Percentiles rank a stretch among this genome's conserved stretches.
Evolutionary conservation across 2,888 invertebrate species (phyloP).

Genomic region (Campopleginae sp.): DNA sequence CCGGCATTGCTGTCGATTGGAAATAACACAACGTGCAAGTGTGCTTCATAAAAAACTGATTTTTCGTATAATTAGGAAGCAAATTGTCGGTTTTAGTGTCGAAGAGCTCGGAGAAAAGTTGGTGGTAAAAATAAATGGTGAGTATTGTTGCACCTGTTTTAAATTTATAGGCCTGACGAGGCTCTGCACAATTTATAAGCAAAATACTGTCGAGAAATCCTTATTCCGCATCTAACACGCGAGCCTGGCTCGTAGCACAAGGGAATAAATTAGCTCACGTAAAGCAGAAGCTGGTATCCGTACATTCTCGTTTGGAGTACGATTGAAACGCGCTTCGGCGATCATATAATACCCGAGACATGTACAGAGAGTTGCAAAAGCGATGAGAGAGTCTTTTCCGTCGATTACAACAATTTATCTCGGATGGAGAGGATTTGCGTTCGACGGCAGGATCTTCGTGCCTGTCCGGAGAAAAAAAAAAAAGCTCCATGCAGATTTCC

Average conservation of each 20-base stretch:
- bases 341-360: constrained; percentile 41
- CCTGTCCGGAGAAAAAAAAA: not conserved
- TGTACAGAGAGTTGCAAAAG: constrained; percentile 17
- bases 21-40: too few species aligned
- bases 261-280: constrained; percentile 63
- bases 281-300: constrained; percentile 54
- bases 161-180: not conserved
- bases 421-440: not conserved
- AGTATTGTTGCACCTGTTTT: constrained; percentile 26
- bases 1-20: too few species aligned
- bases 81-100: not conserved
- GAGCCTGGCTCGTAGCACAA: constrained; percentile 24
- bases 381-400: not conserved
- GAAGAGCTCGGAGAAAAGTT: not conserved
- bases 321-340: constrained; percentile 57
- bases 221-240: constrained; percentile 36
- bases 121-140: not conserved
- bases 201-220: constrained; percentile 7
- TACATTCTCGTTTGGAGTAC: constrained; percentile 59
- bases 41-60: not conserved
- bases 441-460: not conserved
- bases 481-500: not conserved
- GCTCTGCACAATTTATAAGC: not conserved
- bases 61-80: not conserved
- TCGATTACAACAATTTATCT: not conserved